Evolutionary conservation across 2,797 vertebrate species (phyloP), one percentile per base, ranked within the genome.

Genomic region (Coregonus suidteri): DNA sequence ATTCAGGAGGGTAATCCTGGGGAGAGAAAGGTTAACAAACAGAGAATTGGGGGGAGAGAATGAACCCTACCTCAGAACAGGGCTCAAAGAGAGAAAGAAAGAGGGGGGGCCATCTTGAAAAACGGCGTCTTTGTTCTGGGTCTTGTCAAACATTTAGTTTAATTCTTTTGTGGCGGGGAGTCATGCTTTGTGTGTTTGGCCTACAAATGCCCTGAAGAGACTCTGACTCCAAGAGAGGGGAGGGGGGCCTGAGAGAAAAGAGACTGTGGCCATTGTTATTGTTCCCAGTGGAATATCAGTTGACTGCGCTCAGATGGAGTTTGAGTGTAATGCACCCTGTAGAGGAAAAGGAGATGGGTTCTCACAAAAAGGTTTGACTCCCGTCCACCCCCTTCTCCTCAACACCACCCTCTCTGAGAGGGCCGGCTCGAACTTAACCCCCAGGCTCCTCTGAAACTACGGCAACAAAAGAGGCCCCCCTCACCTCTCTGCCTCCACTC

Each of bases 1-100:
- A 88, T 91, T 92, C 90, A 88, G 86, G 83, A 79, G 76, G 62
- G 89, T 94, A 93, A 94, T 94, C 93, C 90, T 79, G 66, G 68
- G 85, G 86, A 86, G 66, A 81, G 83, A 81, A 89, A 91, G 91
- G 90, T 91, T 91, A 89, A 91, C 87, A 84, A 88, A 93, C 86
- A 91, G 75, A 80, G 84, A 87, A 78, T 82, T 68, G 31, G 76
- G 75, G 25, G 85, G 88, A 69, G 84, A 87, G 81, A 86, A 90
- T 90, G 88, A 87, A 62, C 79, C 41, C 59, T 75, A 69, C 37
- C 66, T 72, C 62, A 52, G 54, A 84, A 80, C 54, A 77, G 47
- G 73, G 41, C 5, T 59, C 56, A n/a, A 59, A 59, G 56, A n/a
- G 56, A 59, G 56, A 59, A 9, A 59, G 41, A 47, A 13, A 2